phyloP scores from a whole-genome alignment of 2,797 vertebrate species.

The Crax fasciolata region DNA sequence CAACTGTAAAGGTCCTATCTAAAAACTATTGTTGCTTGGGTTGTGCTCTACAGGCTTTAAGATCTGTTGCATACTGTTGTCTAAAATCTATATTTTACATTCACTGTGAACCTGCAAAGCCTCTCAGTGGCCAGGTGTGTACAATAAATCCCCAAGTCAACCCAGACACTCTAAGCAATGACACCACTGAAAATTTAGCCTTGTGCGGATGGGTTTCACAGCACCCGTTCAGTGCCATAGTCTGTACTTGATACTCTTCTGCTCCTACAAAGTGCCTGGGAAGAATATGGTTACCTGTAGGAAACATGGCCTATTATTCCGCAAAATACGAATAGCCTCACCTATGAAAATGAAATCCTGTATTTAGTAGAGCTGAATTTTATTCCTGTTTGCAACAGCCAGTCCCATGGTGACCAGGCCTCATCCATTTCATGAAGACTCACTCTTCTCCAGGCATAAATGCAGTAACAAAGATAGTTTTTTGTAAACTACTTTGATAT shows the following conservation, averaged over 20 bases:
- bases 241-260: not conserved
- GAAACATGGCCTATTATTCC: not conserved
- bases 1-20: rapidly evolving
- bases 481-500: not conserved
- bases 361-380: not conserved
- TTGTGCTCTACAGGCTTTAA: not conserved
- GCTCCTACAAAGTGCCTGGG: not conserved
- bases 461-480: not conserved
- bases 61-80: rapidly evolving
- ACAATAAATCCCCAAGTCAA: not conserved
- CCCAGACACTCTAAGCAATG: not conserved
- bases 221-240: not conserved
- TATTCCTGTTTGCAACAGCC: not conserved
- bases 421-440: not conserved
- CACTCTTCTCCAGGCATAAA: not conserved
- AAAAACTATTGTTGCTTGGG: not conserved
- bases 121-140: not conserved
- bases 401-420: not conserved
- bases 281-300: not conserved
- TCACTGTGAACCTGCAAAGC: not conserved
- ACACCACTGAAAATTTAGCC: not conserved
- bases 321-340: not conserved
- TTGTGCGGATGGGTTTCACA: not conserved
- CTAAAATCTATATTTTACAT: not conserved
- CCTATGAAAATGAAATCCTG: not conserved